Conservation (phyloP, 2,888 invertebrate species). For the Tachina grossa region DNA sequence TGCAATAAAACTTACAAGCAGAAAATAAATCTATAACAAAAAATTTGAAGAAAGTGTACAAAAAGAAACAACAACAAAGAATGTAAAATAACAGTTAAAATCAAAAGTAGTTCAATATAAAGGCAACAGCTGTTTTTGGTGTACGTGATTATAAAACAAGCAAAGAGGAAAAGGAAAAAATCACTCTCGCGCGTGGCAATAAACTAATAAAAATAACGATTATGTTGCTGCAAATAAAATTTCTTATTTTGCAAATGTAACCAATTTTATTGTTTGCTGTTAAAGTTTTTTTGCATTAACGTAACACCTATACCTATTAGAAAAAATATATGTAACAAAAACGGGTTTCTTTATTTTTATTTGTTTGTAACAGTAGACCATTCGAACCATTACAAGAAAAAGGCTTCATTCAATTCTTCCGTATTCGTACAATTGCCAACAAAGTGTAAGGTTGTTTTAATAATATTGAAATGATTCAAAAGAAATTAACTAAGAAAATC, state of each 20-base stretch:
- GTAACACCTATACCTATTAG: constrained; percentile 15
- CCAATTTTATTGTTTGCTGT: constrained; percentile 20
- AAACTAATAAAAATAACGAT: constrained; percentile 26
- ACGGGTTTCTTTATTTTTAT: neutral
- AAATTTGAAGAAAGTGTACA: neutral
- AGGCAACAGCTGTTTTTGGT: constrained; percentile 55
- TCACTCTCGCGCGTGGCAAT: constrained; percentile 48
- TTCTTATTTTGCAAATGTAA: constrained; percentile 29
- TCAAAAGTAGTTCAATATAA: constrained; percentile 29
- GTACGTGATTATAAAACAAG: constrained; percentile 53
- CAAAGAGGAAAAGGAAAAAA: constrained; percentile 13
- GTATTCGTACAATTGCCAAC: constrained; percentile 63
- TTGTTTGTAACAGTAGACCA: constrained; percentile 14
- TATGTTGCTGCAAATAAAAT: constrained; percentile 16
- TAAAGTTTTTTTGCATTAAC: constrained; percentile 16
- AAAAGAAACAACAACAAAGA: neutral
- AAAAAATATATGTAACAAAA: neutral
- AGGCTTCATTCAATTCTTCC: constrained; percentile 42
- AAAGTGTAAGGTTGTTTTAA: constrained; percentile 50
- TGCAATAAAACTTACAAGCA: neutral
- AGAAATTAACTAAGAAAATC: neutral
- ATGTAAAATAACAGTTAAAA: constrained; percentile 3
- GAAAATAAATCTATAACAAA: constrained; percentile 16
- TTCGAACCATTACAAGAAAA: constrained; percentile 14
- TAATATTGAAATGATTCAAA: neutral